Evolutionary conservation across 1,140 invertebrate species (phyloP).

Genomic region (Frieseomelitta varia): DNA sequence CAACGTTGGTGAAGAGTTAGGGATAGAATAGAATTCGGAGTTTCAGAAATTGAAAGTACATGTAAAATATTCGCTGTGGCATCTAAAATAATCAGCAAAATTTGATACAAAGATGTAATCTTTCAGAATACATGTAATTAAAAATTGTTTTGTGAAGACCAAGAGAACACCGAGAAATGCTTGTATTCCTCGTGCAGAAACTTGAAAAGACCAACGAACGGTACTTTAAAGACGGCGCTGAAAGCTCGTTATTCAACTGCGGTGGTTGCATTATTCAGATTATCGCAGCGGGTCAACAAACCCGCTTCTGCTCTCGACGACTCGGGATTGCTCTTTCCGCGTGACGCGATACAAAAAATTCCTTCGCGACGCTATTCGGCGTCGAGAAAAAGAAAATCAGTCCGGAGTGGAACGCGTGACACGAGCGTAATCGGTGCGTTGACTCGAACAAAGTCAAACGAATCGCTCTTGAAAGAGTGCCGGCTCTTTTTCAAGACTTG

Average conservation of each 20-base stretch:
- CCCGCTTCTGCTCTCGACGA: neutral
- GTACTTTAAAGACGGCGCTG: neutral
- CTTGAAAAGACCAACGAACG: neutral
- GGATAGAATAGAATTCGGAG: too few relatives aligned
- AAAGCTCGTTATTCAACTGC: neutral
- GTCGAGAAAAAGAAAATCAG: constrained; percentile 6
- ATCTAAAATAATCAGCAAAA: too few relatives aligned
- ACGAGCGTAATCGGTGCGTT: constrained; percentile 16
- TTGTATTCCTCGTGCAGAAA: too few relatives aligned
- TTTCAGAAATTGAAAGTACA: too few relatives aligned
- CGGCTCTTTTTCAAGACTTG: constrained; percentile 2
- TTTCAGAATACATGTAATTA: too few relatives aligned
- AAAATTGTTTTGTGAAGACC: too few relatives aligned
- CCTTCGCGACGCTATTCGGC: neutral
- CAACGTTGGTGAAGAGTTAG: too few relatives aligned
- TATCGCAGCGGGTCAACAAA: neutral
- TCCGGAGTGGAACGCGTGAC: neutral
- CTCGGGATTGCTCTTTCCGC: neutral
- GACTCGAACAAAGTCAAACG: neutral
- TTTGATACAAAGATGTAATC: too few relatives aligned
- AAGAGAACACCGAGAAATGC: too few relatives aligned
- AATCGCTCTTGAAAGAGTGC: neutral
- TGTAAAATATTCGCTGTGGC: too few relatives aligned
- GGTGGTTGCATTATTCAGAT: constrained; percentile 14
- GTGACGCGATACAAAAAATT: neutral